A percentile compares a stretch with the other conserved stretches of the same genome.
Conservation (phyloP, 2,113 vertebrate species). For the Odocoileus hemionus region DNA sequence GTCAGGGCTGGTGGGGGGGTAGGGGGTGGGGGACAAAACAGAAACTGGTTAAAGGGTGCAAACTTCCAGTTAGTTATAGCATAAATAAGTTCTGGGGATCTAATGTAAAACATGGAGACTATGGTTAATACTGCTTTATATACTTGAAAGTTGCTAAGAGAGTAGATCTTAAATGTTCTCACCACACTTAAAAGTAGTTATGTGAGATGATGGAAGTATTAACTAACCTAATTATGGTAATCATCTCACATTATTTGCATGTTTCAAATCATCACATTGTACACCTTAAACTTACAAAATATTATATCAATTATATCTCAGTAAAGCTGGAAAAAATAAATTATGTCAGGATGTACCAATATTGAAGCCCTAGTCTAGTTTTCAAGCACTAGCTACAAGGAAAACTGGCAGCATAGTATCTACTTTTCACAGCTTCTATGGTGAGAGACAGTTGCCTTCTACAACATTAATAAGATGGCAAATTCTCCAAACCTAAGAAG, state of each 20-base stretch:
- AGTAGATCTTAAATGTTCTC: neutral
- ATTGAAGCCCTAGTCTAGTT: neutral
- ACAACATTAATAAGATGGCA: neutral
- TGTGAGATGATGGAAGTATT: neutral
- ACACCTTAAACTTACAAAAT: neutral
- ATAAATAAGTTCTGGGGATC: neutral
- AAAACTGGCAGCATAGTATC: neutral
- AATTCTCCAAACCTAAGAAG: neutral
- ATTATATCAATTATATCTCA: neutral
- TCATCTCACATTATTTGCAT: neutral
- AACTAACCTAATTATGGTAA: neutral
- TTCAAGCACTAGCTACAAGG: neutral
- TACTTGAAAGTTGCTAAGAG: neutral
- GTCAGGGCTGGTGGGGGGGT: neutral
- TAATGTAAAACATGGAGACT: neutral
- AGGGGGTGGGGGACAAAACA: neutral
- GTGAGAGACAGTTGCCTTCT: neutral
- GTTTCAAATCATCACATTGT: neutral
- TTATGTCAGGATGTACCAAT: neutral
- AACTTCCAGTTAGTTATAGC: neutral
- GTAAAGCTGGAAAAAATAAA: neutral
- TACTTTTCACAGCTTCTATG: neutral
- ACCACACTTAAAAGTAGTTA: neutral
- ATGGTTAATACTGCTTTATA: neutral
- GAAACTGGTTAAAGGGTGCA: neutral